Conservation (phyloP, 2,888 invertebrate species). For the Macrophya alboannulata region DNA sequence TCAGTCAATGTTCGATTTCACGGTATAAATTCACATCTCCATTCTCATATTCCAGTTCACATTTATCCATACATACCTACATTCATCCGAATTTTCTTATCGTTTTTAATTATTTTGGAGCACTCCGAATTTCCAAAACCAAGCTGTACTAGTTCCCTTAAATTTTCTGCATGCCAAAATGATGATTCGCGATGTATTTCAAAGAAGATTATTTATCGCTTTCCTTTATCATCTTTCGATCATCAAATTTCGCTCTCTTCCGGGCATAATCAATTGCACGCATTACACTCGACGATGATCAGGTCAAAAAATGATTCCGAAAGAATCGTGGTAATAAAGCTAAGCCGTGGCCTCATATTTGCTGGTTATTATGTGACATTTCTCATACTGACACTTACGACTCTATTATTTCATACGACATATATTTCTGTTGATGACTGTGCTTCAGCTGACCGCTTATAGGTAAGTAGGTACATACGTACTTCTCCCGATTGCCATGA, state of each 20-base stretch:
- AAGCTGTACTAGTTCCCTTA: too few relatives aligned
- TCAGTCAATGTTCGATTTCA: not conserved
- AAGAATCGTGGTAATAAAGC: conserved; percentile 14
- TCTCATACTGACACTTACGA: conserved; percentile 30
- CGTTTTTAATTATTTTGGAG: not conserved
- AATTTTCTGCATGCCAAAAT: too few relatives aligned
- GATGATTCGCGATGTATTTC: not conserved
- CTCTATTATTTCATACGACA: not conserved
- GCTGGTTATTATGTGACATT: conserved; percentile 14
- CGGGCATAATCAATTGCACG: not conserved
- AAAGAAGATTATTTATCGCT: too few relatives aligned
- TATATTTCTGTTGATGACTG: conserved; percentile 10
- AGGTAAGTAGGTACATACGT: too few relatives aligned
- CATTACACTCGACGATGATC: not conserved
- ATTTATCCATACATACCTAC: not conserved
- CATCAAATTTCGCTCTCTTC: too few relatives aligned
- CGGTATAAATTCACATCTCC: not conserved
- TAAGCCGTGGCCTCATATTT: not conserved
- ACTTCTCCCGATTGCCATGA: not conserved
- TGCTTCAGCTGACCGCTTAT: not conserved
- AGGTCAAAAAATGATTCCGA: not conserved
- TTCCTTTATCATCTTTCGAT: not conserved
- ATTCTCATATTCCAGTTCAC: not conserved
- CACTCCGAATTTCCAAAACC: too few relatives aligned
- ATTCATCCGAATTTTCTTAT: too few relatives aligned